Conservation (phyloP, 53 echinoderm and acorn worm species). For the Apostichopus leukothele region DNA sequence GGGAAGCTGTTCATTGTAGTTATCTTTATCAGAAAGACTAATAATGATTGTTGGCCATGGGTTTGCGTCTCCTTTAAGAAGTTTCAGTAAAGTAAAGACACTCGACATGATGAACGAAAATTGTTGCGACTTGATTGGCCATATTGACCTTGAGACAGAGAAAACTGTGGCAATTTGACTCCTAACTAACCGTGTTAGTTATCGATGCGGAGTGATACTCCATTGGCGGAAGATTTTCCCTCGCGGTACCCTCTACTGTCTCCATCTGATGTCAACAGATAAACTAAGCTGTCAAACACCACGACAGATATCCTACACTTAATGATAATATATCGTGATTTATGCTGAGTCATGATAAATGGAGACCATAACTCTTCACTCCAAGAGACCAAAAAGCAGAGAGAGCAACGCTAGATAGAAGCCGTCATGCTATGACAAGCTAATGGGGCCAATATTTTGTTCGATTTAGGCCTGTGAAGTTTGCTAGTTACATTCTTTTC, state of each 20-base stretch:
- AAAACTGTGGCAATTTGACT: conserved; percentile 16
- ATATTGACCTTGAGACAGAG: conserved; percentile 5
- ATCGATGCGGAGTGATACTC: conserved; percentile 11
- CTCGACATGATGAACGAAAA: not conserved
- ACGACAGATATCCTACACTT: conserved; percentile 37
- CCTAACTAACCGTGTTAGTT: conserved; percentile 11
- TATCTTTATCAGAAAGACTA: no score
- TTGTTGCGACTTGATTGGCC: not conserved
- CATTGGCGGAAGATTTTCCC: conserved; percentile 8
- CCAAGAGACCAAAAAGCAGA: not conserved
- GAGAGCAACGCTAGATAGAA: not conserved
- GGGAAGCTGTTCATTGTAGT: no score
- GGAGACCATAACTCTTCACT: conserved; percentile 26
- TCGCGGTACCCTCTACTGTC: conserved; percentile 9
- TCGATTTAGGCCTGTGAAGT: not conserved
- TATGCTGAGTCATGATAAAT: conserved; percentile 46
- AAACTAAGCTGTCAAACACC: conserved; percentile 44
- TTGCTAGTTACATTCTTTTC: not conserved
- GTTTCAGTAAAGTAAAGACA: no score
- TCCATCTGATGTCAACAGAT: conserved; percentile 43
- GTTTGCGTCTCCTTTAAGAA: no score
- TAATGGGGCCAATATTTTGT: conserved; percentile 18
- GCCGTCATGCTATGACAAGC: conserved; percentile 10
- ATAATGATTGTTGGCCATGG: no score
- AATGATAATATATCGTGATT: conserved; percentile 42